Evolutionary conservation across 2,113 vertebrate genomes (phyloP).

Genomic region (Deroptyus accipitrinus): DNA sequence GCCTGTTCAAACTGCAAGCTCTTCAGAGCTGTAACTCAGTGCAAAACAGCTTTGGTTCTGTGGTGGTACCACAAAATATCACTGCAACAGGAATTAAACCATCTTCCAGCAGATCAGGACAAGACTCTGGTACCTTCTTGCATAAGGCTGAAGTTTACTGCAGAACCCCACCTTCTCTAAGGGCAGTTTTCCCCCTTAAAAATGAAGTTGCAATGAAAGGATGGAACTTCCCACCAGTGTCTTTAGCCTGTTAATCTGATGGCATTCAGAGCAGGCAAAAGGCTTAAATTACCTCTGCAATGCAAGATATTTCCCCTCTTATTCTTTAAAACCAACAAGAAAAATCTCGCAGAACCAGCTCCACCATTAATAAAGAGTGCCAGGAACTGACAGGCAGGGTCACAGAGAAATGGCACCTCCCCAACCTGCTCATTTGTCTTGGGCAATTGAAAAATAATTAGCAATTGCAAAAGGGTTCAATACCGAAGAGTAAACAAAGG

Average conservation of each 20-base stretch:
- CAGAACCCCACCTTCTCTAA: not conserved
- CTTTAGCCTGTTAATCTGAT: not conserved
- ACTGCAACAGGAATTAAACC: not conserved
- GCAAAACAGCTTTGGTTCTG: not conserved
- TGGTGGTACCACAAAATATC: not conserved
- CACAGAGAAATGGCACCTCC: slow-evolving; percentile 15
- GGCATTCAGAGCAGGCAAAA: not conserved
- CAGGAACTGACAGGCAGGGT: not conserved
- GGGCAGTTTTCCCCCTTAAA: not conserved
- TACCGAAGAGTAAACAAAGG: slow-evolving; percentile 32
- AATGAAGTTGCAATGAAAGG: not conserved
- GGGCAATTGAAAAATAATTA: slow-evolving; percentile 59
- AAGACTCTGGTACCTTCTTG: not conserved
- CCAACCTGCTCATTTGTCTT: slow-evolving; percentile 28
- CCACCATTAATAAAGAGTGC: not conserved
- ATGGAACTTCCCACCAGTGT: not conserved
- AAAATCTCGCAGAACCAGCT: not conserved
- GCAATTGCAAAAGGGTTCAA: slow-evolving; percentile 24
- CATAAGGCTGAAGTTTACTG: not conserved
- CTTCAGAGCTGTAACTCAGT: not conserved
- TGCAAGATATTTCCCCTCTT: not conserved
- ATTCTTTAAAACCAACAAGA: not conserved
- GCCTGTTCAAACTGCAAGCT: not conserved
- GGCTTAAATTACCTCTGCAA: not conserved
- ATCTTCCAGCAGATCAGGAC: not conserved